phyloP scores from a whole-genome alignment of 2,888 invertebrate species.

The Bibio marci region DNA sequence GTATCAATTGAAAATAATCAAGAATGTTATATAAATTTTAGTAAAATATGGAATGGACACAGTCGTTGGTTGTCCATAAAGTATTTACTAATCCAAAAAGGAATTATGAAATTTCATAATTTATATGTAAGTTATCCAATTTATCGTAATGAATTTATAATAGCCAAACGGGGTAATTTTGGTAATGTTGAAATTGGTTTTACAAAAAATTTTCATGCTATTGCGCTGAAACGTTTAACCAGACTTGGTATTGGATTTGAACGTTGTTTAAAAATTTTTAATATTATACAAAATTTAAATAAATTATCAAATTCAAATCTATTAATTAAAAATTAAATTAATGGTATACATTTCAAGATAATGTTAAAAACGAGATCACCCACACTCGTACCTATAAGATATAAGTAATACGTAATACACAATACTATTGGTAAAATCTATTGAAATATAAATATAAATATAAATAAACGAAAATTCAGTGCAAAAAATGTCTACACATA shows the following conservation, averaged over 20 bases:
- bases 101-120: conserved; percentile 4
- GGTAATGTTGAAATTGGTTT: conserved; percentile 25
- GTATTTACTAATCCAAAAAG: conserved; percentile 6
- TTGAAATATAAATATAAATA: too few relatives aligned
- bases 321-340: too few relatives aligned
- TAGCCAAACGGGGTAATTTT: conserved; percentile 17
- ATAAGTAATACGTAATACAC: too few relatives aligned
- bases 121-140: conserved; percentile 6
- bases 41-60: conserved; percentile 3
- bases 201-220: conserved; percentile 16
- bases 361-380: too few relatives aligned
- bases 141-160: conserved; percentile 6
- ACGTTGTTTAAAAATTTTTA: conserved; percentile 11
- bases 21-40: conserved; percentile 5
- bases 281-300: conserved; percentile 5
- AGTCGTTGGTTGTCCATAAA: conserved; percentile 6
- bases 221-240: conserved; percentile 17
- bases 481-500: too few relatives aligned
- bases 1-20: conserved; percentile 3
- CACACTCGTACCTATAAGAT: too few relatives aligned
- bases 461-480: too few relatives aligned
- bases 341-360: conserved; percentile 6
- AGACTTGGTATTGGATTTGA: conserved; percentile 3
- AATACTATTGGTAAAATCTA: too few relatives aligned
- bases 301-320: conserved; percentile 7